Evolutionary conservation across 1,140 invertebrate species (phyloP), one percentile per base, ranked within the genome.

Genomic region (Ectropis grisescens): DNA sequence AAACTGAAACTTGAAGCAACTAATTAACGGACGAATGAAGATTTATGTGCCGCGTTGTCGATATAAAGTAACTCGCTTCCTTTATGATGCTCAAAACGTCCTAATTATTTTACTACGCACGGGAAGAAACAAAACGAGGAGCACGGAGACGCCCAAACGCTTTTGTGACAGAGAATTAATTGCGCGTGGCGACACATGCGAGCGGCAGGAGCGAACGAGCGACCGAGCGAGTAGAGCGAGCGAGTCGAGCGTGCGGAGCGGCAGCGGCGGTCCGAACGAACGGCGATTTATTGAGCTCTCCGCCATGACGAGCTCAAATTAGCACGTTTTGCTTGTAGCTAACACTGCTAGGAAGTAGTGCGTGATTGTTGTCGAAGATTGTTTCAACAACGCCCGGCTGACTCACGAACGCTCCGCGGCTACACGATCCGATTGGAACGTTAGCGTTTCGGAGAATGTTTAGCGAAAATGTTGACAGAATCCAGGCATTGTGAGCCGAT

Each of bases 11-110:
- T 40, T 47, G 47, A 54, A 57, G 58, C 52, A 64, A 47, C 64
- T 66, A 76, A 76, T 80, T 76, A 76, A 69, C 53, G 47, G 46
- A 55, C 58, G 65, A 74, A 78, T 75, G 62, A 75, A 80, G 72
- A 80, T 80, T 80, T 75, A 80, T 72, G 68, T 71, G 41, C 50
- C 67, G 68, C 64, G 58, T 72, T 78, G 75, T 80, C 75, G 75
- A 80, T 80, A 75, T 78, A 75, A 75, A 80, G 68, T 70, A 76
- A 76, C 69, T n/a, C n/a, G 64, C 50, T 78, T 74, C 70, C 72
- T 76, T 78, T 76, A 78, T 78, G 72, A 81, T 74, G 64, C 65
- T 81, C 72, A 81, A 81, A 81, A 81, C 67, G 71, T 78, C 71
- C 76, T 81, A 81, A 81, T 81, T 81, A 81, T 75, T 58, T 62